Percentiles rank a stretch among this genome's conserved stretches.
Evolutionary conservation across 2,888 invertebrate species (phyloP).

Genomic region (Drosophila fungiperda): DNA sequence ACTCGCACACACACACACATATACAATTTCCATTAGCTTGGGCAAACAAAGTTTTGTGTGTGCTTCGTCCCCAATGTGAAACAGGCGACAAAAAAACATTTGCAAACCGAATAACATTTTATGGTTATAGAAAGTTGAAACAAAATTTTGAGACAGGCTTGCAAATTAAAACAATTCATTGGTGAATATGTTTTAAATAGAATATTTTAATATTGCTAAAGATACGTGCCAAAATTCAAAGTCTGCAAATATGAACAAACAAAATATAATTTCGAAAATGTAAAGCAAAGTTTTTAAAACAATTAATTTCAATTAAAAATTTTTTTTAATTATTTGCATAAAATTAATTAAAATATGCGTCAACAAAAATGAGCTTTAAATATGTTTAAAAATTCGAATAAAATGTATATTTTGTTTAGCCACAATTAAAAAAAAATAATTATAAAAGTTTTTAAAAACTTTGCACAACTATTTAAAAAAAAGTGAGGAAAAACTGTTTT

Average conservation of each 20-base stretch:
- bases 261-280: not conserved
- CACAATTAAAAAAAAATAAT: not conserved
- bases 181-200: not conserved
- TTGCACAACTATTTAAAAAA: not conserved
- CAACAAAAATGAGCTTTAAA: not conserved
- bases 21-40: slow-evolving; percentile 83
- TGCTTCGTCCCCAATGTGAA: slow-evolving; percentile 57
- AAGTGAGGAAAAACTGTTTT: too few species aligned
- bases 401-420: not conserved
- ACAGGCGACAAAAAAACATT: slow-evolving; percentile 72
- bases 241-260: not conserved
- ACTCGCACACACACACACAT: slow-evolving; percentile 33
- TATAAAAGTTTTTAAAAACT: not conserved
- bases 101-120: slow-evolving; percentile 24
- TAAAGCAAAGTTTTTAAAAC: not conserved
- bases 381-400: not conserved
- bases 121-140: not conserved
- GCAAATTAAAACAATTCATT: not conserved
- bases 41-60: slow-evolving; percentile 74
- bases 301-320: not conserved
- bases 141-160: not conserved
- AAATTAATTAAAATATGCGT: not conserved
- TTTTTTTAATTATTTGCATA: not conserved
- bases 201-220: not conserved
- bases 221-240: not conserved